phyloP scores from a whole-genome alignment of 2,113 vertebrate genomes.

The Lepisosteus osseus region DNA sequence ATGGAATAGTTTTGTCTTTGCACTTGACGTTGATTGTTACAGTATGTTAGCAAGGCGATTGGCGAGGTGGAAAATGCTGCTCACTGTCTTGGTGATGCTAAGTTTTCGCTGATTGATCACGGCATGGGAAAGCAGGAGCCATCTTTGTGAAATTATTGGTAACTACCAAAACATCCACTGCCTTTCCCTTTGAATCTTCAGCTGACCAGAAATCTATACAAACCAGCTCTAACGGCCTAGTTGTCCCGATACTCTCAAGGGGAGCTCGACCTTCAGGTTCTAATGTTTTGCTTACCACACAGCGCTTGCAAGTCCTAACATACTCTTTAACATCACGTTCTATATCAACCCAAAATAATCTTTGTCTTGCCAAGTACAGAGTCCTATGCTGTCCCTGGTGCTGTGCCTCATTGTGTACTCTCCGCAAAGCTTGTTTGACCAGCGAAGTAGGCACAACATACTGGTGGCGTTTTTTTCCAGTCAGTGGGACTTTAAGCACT shows the following conservation, averaged over 20 bases:
- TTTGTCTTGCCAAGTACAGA: constrained; percentile 7
- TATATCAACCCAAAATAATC: constrained; percentile 23
- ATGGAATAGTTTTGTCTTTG: no score
- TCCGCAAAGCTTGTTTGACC: neutral
- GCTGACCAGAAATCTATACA: constrained; percentile 21
- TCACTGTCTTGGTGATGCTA: no score
- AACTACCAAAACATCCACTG: constrained; percentile 21
- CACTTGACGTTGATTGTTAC: no score
- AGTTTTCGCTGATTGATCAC: constrained; percentile 20
- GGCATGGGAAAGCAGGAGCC: constrained; percentile 9
- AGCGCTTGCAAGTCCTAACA: constrained; percentile 11
- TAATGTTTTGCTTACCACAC: constrained; percentile 20
- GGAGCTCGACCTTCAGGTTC: constrained; percentile 20
- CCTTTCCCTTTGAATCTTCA: constrained; percentile 10
- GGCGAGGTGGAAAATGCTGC: no score
- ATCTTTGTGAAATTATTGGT: constrained; percentile 22
- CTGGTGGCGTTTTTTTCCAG: constrained; percentile 15
- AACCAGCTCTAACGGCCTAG: constrained; percentile 19
- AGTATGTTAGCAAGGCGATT: no score
- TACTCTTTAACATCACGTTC: constrained; percentile 23
- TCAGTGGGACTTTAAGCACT: neutral
- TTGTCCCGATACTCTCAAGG: constrained; percentile 19
- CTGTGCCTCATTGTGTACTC: constrained; percentile 16
- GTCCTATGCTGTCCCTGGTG: constrained; percentile 30
- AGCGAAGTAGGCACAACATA: constrained; percentile 13